phyloP scores from a whole-genome alignment of 1,140 invertebrate species.

The Drosophila baimaii region DNA sequence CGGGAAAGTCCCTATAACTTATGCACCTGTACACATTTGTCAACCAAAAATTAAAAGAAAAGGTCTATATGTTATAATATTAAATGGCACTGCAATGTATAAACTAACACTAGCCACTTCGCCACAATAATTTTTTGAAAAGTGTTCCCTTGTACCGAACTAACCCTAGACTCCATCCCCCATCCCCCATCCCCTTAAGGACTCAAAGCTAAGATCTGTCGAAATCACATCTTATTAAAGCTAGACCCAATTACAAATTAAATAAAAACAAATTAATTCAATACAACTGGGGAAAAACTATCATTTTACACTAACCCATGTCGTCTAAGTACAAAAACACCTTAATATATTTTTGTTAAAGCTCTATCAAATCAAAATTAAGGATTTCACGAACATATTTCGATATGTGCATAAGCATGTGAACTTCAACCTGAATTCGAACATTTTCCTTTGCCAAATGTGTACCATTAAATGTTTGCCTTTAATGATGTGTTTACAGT shows the following conservation, averaged over 20 bases:
- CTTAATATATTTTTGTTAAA: background rate
- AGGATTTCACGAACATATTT: slow-evolving; percentile 10
- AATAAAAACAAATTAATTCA: background rate
- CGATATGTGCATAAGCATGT: slow-evolving; percentile 1
- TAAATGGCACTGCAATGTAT: too few relatives aligned
- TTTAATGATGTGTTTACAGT: background rate
- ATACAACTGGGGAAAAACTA: background rate
- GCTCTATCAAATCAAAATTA: background rate
- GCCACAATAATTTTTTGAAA: too few relatives aligned
- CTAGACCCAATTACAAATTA: too few relatives aligned
- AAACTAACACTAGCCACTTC: too few relatives aligned
- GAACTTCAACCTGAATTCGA: slow-evolving; percentile 8
- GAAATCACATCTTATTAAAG: background rate
- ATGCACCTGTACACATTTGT: too few relatives aligned
- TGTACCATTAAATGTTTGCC: background rate
- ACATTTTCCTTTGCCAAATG: background rate
- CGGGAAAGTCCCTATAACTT: too few relatives aligned
- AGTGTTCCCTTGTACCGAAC: too few relatives aligned
- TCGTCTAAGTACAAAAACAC: background rate
- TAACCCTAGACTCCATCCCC: too few relatives aligned
- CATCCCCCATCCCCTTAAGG: too few relatives aligned
- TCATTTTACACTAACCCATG: background rate
- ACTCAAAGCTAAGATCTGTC: too few relatives aligned
- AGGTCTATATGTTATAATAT: too few relatives aligned
- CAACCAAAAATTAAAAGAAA: too few relatives aligned